Evolutionary conservation across 2,797 vertebrate genomes (phyloP).

Genomic region (Artibeus lituratus): DNA sequence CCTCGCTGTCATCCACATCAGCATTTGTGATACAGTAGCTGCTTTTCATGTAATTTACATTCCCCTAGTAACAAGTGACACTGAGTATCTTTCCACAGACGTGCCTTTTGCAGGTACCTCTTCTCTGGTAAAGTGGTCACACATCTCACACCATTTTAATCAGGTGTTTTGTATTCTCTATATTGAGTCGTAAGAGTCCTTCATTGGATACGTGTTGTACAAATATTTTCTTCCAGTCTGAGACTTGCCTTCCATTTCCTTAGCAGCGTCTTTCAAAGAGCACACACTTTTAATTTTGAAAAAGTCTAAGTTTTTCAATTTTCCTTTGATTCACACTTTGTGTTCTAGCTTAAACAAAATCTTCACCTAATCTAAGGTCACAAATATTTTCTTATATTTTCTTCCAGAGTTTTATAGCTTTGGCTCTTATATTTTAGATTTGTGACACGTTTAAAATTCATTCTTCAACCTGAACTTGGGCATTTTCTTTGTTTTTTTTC

Average conservation of each 20-base stretch:
- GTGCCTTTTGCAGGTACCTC: too few relatives aligned
- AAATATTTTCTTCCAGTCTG: too few relatives aligned
- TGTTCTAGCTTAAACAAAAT: not conserved
- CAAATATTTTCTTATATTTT: not conserved
- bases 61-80: not conserved
- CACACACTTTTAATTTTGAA: not conserved
- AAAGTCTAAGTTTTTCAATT: not conserved
- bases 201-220: not conserved
- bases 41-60: not conserved
- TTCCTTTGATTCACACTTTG: not conserved
- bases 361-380: not conserved
- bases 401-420: not conserved
- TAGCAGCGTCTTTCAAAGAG: not conserved
- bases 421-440: not conserved
- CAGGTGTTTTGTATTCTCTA: too few relatives aligned
- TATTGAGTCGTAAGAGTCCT: not conserved
- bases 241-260: not conserved
- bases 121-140: not conserved
- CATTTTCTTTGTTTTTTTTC: not conserved
- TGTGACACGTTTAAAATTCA: not conserved
- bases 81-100: not conserved
- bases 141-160: not conserved
- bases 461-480: not conserved
- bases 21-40: accelerated
- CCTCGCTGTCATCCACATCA: accelerated